phyloP scores from a whole-genome alignment of 2,113 vertebrate species.

The Anhinga rufa region DNA sequence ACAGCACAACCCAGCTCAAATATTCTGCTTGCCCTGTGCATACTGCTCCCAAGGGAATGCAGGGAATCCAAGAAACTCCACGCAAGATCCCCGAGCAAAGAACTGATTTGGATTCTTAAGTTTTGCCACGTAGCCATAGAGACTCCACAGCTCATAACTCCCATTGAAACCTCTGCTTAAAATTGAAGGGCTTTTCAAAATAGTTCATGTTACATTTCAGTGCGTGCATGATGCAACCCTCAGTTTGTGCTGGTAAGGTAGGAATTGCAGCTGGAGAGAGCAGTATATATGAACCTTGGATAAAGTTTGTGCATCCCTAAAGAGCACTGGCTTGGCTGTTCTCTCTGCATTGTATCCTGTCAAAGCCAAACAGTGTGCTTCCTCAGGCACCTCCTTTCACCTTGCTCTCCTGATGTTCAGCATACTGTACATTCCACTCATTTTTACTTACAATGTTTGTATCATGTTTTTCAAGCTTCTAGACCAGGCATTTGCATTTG shows the following conservation, averaged over 20 bases:
- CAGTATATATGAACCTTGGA: neutral
- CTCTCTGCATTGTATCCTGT: neutral
- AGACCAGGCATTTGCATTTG: neutral
- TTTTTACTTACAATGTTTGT: neutral
- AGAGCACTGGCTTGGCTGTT: neutral
- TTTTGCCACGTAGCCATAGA: neutral
- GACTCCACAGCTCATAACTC: neutral
- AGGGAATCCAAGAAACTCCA: neutral
- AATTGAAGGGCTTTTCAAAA: neutral
- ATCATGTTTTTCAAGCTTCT: neutral
- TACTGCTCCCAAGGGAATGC: neutral
- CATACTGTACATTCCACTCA: neutral
- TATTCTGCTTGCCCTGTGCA: neutral
- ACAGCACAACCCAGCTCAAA: neutral
- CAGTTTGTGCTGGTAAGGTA: neutral
- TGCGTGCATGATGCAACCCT: neutral
- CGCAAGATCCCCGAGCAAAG: neutral
- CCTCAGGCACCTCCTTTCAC: neutral
- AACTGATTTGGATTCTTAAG: neutral
- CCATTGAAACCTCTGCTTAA: neutral
- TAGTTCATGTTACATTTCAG: neutral
- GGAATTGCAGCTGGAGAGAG: neutral
- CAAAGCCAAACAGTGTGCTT: neutral
- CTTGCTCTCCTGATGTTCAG: neutral
- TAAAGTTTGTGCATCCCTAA: neutral